Evolutionary conservation across 1,140 invertebrate genomes (phyloP).

Genomic region (Magallana ariakensis): DNA sequence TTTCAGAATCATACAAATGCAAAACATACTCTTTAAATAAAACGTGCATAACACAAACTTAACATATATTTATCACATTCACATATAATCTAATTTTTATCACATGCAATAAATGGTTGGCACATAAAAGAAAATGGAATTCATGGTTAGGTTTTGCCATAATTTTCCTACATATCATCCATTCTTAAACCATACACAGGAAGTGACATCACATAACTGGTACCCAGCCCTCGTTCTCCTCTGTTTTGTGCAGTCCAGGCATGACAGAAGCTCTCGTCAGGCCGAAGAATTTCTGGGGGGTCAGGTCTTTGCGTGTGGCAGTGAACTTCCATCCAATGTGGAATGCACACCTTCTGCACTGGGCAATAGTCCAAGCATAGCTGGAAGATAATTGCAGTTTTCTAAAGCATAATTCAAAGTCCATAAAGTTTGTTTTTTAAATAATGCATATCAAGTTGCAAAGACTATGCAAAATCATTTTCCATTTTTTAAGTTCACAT

Average conservation of each 20-base stretch:
- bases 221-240: constrained; percentile 54
- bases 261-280: constrained; percentile 82
- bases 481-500: too few relatives aligned
- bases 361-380: constrained; percentile 89
- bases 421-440: too few relatives aligned
- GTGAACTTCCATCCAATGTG: constrained; percentile 92
- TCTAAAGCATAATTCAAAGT: too few relatives aligned
- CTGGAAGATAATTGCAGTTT: constrained; percentile 78
- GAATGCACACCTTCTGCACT: constrained; percentile 84
- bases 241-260: constrained; percentile 68
- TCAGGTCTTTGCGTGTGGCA: constrained; percentile 82
- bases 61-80: too few relatives aligned
- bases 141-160: not conserved
- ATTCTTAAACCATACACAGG: not conserved
- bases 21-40: too few relatives aligned
- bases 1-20: too few relatives aligned
- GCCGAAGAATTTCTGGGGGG: constrained; percentile 87
- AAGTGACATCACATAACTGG: constrained; percentile 60
- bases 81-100: not conserved
- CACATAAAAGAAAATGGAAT: constrained; percentile 14
- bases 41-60: too few relatives aligned
- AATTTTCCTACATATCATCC: constrained; percentile 1
- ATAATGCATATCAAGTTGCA: too few relatives aligned
- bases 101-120: constrained; percentile 12
- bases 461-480: too few relatives aligned